A percentile compares a stretch with the other conserved stretches of the same genome.
phyloP scores from a whole-genome alignment of 2,888 invertebrate species.

The Frankliniella intonsa region DNA sequence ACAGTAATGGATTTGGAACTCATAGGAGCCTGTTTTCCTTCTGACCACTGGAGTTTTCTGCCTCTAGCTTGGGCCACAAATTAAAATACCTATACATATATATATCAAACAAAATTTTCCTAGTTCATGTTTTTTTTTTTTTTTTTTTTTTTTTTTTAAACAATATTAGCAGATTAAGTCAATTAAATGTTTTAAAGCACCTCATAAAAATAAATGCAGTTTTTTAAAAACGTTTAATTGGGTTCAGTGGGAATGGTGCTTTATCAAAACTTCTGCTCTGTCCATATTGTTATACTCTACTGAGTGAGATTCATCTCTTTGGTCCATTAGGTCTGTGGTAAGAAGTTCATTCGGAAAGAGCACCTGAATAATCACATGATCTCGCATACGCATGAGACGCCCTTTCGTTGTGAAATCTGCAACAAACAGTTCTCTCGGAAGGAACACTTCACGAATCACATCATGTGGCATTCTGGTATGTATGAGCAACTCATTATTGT shows the following conservation, averaged over 20 bases:
- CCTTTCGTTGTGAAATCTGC: conserved; percentile 43
- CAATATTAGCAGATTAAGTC: no score
- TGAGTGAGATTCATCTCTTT: conserved; percentile 29
- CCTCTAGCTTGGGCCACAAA: no score
- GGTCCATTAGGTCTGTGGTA: conserved; percentile 41
- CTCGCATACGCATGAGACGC: conserved; percentile 44
- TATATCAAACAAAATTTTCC: no score
- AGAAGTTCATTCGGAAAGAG: conserved; percentile 45
- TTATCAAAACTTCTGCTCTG: not conserved
- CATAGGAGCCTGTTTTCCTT: no score
- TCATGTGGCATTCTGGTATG: conserved; percentile 57
- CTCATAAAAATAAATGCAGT: no score
- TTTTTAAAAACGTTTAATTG: no score
- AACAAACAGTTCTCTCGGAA: conserved; percentile 77
- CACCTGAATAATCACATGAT: conserved; percentile 44
- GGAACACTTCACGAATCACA: conserved; percentile 58
- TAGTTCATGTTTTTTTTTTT: no score
- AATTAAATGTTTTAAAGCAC: no score
- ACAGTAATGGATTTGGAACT: no score
- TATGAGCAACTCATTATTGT: conserved; percentile 27
- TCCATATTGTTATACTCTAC: not conserved
- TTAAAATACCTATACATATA: no score
- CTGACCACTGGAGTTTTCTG: no score
- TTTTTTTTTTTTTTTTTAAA: no score
- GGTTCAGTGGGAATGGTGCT: not conserved